Conservation (phyloP, 2,888 invertebrate species). For the Gymnoscelis rufifasciata region DNA sequence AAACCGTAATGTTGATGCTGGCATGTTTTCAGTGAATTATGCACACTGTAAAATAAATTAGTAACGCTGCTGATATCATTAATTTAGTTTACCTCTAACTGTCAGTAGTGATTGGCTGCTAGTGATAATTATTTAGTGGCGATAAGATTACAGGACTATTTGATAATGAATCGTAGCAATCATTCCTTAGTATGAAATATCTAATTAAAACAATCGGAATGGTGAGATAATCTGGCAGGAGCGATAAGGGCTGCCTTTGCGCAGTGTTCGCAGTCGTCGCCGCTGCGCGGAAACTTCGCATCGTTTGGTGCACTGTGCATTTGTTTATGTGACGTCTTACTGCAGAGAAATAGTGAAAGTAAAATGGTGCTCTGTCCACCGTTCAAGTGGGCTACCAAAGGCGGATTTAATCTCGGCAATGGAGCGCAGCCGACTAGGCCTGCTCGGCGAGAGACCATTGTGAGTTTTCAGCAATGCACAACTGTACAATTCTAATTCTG, state of each 20-base stretch:
- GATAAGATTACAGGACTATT: constrained; percentile 72
- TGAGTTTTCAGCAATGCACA: constrained; percentile 41
- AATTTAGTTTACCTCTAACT: constrained; percentile 4
- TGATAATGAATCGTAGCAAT: constrained; percentile 67
- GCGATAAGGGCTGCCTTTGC: constrained; percentile 63
- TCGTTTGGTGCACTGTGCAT: constrained; percentile 24
- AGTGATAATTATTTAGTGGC: constrained; percentile 55
- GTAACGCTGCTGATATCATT: constrained; percentile 14
- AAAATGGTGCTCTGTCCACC: constrained; percentile 72
- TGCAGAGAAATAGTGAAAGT: constrained; percentile 17
- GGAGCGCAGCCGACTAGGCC: constrained; percentile 32
- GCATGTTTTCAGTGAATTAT: constrained; percentile 7
- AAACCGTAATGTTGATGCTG: background rate
- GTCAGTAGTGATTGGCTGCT: constrained; percentile 50
- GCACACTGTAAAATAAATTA: constrained; percentile 17
- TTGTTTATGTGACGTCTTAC: constrained; percentile 21
- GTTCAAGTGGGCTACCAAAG: constrained; percentile 61
- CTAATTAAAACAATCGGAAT: constrained; percentile 74
- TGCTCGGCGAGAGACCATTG: constrained; percentile 57
- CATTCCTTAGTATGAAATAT: constrained; percentile 62
- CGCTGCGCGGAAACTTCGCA: constrained; percentile 67
- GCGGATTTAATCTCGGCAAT: constrained; percentile 57
- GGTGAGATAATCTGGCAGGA: constrained; percentile 63
- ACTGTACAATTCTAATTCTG: no score
- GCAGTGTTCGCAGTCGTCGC: constrained; percentile 50